Evolutionary conservation across 1,140 invertebrate species (phyloP).

Genomic region (Hypothenemus hampei): DNA sequence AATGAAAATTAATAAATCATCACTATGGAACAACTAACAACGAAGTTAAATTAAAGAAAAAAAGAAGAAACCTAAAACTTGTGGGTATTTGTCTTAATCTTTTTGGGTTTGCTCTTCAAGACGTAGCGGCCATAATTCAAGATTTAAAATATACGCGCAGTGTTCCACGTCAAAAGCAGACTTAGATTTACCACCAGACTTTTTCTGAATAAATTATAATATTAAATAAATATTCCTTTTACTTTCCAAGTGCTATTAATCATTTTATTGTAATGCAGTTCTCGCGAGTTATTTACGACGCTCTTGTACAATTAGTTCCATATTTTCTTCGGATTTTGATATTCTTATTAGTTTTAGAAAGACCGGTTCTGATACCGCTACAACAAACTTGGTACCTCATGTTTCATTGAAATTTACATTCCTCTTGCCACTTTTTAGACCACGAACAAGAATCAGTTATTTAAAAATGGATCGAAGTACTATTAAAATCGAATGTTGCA

Average conservation of each 20-base stretch:
- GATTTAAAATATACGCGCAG: slow-evolving; percentile 37
- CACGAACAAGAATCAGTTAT: too few relatives aligned
- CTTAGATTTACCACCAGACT: slow-evolving; percentile 36
- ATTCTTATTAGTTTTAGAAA: slow-evolving; percentile 22
- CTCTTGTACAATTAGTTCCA: slow-evolving; percentile 26
- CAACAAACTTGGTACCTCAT: too few relatives aligned
- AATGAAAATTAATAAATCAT: slow-evolving; percentile 3
- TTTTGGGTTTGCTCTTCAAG: slow-evolving; percentile 25
- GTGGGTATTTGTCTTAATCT: slow-evolving; percentile 25
- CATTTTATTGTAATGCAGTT: slow-evolving; percentile 28
- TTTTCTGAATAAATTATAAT: slow-evolving; percentile 39
- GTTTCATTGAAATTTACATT: too few relatives aligned
- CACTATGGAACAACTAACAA: background rate
- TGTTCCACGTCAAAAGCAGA: slow-evolving; percentile 35
- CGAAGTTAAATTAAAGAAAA: slow-evolving; percentile 7
- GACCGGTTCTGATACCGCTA: background rate
- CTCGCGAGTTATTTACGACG: slow-evolving; percentile 19
- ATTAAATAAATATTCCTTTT: slow-evolving; percentile 36
- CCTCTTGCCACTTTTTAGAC: too few relatives aligned
- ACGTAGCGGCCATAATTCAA: slow-evolving; percentile 32
- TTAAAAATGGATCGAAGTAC: too few relatives aligned
- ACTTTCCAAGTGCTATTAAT: slow-evolving; percentile 27
- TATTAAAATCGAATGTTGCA: too few relatives aligned
- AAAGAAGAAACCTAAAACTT: slow-evolving; percentile 14
- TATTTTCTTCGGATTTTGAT: slow-evolving; percentile 22